Evolutionary conservation across 2,113 vertebrate species (phyloP), one percentile per base, ranked within the genome.

Genomic region (Rhizomys pruinosus): DNA sequence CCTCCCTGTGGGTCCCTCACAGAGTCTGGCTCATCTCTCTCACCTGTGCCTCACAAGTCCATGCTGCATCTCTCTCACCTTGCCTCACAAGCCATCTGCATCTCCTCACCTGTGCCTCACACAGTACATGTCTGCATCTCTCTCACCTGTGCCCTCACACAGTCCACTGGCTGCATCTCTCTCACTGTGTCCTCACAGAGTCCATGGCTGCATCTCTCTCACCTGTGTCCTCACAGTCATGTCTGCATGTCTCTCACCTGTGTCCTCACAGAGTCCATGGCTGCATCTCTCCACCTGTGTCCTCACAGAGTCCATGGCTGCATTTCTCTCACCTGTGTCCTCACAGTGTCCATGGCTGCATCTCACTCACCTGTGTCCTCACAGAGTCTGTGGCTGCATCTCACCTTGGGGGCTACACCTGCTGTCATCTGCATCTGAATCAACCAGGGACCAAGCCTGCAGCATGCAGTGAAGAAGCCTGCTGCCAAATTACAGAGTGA

Each of bases 401-500:
- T 95, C 94, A 69, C 77, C 76, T 97, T 97, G 95, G 93, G 11
- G 79, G 79, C 94, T 91, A 78, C 17, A 1, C 1, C 87, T 25
- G 66, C 47, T 87, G 79, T 94, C 90, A 80, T 95, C 76, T 84
- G 91, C 69, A 78, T 91, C 82, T 3, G 13, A 93, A 57, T 79
- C 92, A 95, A 52, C 47, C 79, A 15, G 90, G 84, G 94, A 87
- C 84, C n/a, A 10, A 95, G 55, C 44, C 10, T 73, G 5, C 91
- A 92, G 94, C 94, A 57, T 8, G 94, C 59, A 6, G 78, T 12
- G 25, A 96, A 81, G 29, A 42, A 57, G 44, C 64, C 44, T 0
- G 71, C 94, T 97, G 97, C 93, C 96, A 96, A 97, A 94, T 96
- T 93, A 95, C 95, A 96, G 92, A 92, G 95, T 96, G 69, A 94